A percentile compares a stretch with the other conserved stretches of the same genome.
Evolutionary conservation across 1,140 invertebrate species (phyloP).

Genomic region (Anoplolepis gracilipes): DNA sequence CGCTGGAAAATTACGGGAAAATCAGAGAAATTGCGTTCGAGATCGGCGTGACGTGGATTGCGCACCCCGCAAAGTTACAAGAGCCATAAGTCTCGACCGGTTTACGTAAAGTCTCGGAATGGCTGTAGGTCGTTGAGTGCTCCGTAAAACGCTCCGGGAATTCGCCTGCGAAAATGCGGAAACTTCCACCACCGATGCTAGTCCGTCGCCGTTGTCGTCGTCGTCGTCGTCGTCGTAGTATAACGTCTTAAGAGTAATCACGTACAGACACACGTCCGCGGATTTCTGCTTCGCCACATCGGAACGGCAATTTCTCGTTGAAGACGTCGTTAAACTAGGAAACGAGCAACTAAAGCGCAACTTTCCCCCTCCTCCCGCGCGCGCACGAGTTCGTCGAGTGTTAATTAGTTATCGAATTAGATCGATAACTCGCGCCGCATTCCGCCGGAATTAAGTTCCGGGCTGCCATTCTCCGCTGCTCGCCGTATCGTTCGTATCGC

Average conservation of each 20-base stretch:
- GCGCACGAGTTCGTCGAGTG: not conserved
- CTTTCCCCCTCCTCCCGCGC: not conserved
- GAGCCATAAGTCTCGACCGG: conserved; percentile 53
- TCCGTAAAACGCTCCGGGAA: conserved; percentile 52
- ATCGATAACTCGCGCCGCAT: conserved; percentile 51
- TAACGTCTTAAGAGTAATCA: conserved; percentile 59
- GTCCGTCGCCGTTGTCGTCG: conserved; percentile 29
- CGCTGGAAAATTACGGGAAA: conserved; percentile 59
- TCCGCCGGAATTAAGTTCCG: conserved; percentile 50
- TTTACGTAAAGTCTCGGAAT: conserved; percentile 51
- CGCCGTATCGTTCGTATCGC: not conserved
- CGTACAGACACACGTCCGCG: conserved; percentile 10
- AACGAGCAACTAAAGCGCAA: conserved; percentile 43
- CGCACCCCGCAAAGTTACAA: conserved; percentile 53
- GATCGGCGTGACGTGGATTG: conserved; percentile 43
- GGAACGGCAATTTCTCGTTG: conserved; percentile 49
- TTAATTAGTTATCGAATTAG: conserved; percentile 61
- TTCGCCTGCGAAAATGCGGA: conserved; percentile 43
- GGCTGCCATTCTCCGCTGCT: not conserved
- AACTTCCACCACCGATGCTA: conserved; percentile 43
- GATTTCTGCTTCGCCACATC: conserved; percentile 36
- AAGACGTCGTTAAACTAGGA: conserved; percentile 59
- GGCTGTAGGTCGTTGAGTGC: conserved; percentile 23
- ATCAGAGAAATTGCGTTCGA: conserved; percentile 44
- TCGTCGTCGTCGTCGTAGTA: conserved; percentile 21